Conservation (phyloP, 1,140 invertebrate genomes). For the Drosophila asahinai region DNA sequence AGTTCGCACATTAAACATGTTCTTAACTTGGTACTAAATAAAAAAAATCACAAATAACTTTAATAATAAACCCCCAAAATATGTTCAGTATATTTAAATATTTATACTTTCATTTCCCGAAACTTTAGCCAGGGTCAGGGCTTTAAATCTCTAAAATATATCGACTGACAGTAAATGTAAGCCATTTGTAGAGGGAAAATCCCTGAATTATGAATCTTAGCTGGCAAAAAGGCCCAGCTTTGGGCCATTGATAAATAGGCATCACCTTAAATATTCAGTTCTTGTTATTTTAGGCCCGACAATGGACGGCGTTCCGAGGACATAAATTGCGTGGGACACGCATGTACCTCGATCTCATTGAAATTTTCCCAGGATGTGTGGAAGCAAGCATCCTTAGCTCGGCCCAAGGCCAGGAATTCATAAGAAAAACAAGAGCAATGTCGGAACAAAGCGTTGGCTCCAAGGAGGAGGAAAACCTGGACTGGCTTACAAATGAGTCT, state of each 20-base stretch:
- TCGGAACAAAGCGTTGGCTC: conserved; percentile 23
- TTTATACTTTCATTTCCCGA: not conserved
- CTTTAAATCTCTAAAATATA: not conserved
- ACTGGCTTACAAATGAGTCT: conserved; percentile 47
- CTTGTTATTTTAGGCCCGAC: conserved; percentile 13
- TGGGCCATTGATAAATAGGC: not conserved
- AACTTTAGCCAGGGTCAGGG: not conserved
- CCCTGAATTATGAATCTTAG: conserved; percentile 3
- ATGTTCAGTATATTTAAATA: not conserved
- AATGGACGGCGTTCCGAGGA: not conserved
- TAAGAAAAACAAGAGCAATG: conserved; percentile 47
- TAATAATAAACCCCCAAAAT: too few species aligned
- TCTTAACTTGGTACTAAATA: not conserved
- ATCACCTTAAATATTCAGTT: conserved; percentile 24
- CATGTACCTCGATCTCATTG: conserved; percentile 15
- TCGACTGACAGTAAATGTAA: not conserved
- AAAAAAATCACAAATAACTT: not conserved
- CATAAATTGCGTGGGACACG: conserved; percentile 31
- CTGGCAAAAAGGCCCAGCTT: conserved; percentile 3
- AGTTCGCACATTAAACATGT: not conserved
- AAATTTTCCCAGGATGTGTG: conserved; percentile 20
- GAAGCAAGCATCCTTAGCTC: conserved; percentile 16
- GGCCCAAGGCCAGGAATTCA: conserved; percentile 40
- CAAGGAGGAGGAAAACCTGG: conserved; percentile 9
- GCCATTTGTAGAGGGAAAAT: not conserved